A percentile compares a stretch with the other conserved stretches of the same genome.
phyloP scores from a whole-genome alignment of 2,113 vertebrate species.

The Ciconia maguari region DNA sequence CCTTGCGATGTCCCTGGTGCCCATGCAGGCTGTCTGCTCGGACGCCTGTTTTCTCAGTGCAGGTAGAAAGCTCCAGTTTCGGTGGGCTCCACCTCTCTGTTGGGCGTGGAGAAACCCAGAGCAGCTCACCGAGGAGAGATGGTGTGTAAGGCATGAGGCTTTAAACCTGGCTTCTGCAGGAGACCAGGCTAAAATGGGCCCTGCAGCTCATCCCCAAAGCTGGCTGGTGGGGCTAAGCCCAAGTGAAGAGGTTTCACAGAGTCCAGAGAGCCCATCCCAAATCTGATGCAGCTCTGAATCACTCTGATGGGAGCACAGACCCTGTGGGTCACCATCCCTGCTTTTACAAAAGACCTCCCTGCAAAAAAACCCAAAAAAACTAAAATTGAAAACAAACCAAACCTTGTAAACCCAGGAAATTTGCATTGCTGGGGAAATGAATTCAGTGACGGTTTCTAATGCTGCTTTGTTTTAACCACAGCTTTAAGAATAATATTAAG shows the following conservation, averaged over 20 bases:
- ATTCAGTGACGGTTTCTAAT: not conserved
- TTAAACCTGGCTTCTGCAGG: not conserved
- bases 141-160: not conserved
- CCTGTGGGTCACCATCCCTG: not conserved
- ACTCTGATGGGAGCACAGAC: not conserved
- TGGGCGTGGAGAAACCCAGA: not conserved
- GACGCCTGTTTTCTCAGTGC: not conserved
- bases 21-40: not conserved
- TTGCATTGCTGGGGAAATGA: not conserved
- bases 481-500: not conserved
- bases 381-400: not conserved
- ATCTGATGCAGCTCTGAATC: rapidly evolving
- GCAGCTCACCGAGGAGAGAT: not conserved
- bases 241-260: not conserved
- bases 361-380: not conserved
- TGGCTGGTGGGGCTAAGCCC: not conserved
- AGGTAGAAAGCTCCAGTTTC: not conserved
- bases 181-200: not conserved
- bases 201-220: not conserved
- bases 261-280: not conserved
- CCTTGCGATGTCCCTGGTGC: not conserved
- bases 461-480: not conserved
- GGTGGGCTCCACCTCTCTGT: not conserved
- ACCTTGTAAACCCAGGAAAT: not conserved
- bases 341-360: not conserved